These are phyloP conservation scores for Coleophora deauratella DNA, from an alignment of 2,888 invertebrate genomes.

Conservation along the genomic window DNA sequence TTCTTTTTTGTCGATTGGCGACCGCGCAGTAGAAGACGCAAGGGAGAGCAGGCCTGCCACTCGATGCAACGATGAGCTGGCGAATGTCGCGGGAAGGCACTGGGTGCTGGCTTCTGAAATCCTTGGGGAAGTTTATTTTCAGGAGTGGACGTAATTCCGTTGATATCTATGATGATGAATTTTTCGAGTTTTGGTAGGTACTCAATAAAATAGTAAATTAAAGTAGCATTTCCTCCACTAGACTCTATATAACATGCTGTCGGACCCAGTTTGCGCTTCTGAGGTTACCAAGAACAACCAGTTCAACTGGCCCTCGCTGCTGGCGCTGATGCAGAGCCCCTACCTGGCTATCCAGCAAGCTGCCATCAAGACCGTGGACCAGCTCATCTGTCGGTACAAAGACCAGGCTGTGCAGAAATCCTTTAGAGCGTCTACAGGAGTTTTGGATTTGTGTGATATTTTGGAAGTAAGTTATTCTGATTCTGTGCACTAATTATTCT, in stretches of 20 bases:
- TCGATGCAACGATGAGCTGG: no score
- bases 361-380: constrained; percentile 57
- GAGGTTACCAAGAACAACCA: constrained; percentile 62
- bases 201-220: no score
- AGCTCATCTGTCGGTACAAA: constrained; percentile 57
- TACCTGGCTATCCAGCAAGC: constrained; percentile 67
- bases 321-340: constrained; percentile 61
- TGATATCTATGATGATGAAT: no score
- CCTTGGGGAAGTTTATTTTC: no score
- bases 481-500: neutral
- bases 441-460: constrained; percentile 62
- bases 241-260: constrained; percentile 66
- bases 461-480: constrained; percentile 47
- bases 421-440: constrained; percentile 64
- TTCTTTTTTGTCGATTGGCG: no score
- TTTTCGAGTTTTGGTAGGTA: no score
- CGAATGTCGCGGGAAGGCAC: no score
- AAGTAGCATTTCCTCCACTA: constrained; percentile 13
- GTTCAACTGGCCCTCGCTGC: constrained; percentile 61
- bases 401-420: constrained; percentile 62
- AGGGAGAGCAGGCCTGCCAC: no score
- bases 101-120: no score
- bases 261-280: constrained; percentile 58
- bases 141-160: no score
- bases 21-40: no score